A percentile compares a stretch with the other conserved stretches of the same genome.
Evolutionary conservation across 2,888 invertebrate genomes (phyloP).

Genomic region (Plebejus argus): DNA sequence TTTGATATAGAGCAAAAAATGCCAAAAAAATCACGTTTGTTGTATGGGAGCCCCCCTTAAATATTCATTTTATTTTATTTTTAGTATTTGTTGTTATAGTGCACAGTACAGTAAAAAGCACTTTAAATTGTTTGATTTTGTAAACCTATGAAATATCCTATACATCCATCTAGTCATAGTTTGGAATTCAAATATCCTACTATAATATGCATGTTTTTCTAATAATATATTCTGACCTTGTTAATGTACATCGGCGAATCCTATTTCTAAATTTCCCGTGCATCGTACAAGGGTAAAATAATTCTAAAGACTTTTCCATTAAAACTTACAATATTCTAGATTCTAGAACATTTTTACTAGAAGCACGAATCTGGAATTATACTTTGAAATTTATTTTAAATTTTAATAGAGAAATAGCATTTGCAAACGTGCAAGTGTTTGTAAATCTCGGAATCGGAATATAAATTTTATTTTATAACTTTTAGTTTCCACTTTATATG

Average conservation of each 20-base stretch:
- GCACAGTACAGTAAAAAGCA: no score
- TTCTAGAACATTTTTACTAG: background rate
- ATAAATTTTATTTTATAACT: constrained; percentile 14
- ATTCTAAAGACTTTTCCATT: background rate
- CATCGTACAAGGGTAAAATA: background rate
- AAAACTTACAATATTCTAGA: background rate
- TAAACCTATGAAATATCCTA: background rate
- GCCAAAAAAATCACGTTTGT: no score
- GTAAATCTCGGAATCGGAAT: constrained; percentile 24
- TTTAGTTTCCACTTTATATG: background rate
- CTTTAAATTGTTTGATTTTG: background rate
- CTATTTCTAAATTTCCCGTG: background rate
- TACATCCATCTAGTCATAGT: no score
- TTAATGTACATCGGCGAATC: background rate
- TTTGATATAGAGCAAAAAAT: no score
- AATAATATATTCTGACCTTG: background rate
- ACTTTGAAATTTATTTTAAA: constrained; percentile 25
- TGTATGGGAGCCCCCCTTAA: no score
- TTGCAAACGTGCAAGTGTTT: constrained; percentile 13
- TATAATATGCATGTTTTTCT: no score
- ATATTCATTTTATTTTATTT: no score
- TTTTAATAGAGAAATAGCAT: constrained; percentile 22
- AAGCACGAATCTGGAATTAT: background rate
- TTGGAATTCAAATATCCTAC: no score
- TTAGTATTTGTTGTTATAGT: no score